Base-by-base conservation (phyloP, 2,797 vertebrate genomes). In the Erpetoichthys calabaricus region DNA sequence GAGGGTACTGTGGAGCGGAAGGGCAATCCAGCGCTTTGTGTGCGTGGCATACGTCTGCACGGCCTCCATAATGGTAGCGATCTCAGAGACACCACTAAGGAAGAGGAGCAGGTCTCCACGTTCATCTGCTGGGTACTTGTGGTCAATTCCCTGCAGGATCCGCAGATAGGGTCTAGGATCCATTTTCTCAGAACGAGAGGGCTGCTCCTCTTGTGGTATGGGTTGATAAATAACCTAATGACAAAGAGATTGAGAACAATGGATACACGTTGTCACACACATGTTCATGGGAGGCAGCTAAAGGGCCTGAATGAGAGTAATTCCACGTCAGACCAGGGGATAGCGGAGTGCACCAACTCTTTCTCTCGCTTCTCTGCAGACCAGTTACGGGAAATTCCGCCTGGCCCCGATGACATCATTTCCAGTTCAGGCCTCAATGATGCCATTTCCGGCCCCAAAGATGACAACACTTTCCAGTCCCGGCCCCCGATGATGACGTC, bases 21-120 rank as follows among this genome's bases (percentile, higher is more conserved):
- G 69, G 42, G 92, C 74, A 1, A 94, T 88, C 94, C 94, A 97
- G 65, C 89, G 89, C 5, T 72, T 73, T 0, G 87, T 94, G 66
- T 78, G 86, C 0, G 75, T 73, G 57, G 87, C 91, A 0, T 94
- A 94, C 1, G 86, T 46, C 75, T 91, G 91, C 7, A 83, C 88
- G 0, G 89, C 89, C 53, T 91, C 91, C 55, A 84, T 79, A 57
- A 97, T 85, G 0, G 82, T 66, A 4, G 79, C 74, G 42, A 97
- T 97, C 70, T 97, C 94, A 0, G 91, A 88, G 69, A 91, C 81
- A 0, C 94, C 93, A 0, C 93, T 97, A 10, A 97, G 88, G 68
- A 97, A 97, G 6, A 97, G 74, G 1, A 97, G 82, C 50, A 96
- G 76, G 70, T 97, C 93, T 0, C 94, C 93, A 0, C 92, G 80